Base-by-base conservation (phyloP, 2,797 vertebrate species). In the Phataginus tricuspis region DNA sequence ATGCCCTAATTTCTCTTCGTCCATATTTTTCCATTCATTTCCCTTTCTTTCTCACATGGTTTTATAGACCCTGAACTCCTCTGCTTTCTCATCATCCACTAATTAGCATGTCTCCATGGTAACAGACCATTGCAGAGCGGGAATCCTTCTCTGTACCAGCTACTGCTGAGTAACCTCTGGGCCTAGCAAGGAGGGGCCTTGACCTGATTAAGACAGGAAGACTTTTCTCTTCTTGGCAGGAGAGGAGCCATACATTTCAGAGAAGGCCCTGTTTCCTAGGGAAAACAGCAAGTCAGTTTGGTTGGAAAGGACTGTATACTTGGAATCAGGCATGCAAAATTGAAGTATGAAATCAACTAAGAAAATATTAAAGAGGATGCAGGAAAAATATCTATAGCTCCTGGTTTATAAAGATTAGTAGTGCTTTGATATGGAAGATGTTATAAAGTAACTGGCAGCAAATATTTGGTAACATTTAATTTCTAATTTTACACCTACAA, bases 81-180 rank as follows among this genome's bases (percentile, higher is more conserved):
- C 90, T 95, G 96, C 94, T 96, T 96, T 97, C 95, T 98, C 93
- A 97, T 97, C 97, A 97, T 68, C 86, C 80, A 93, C 97, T 97
- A 98, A 98, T 98, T 98, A 97, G 96, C 98, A 97, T 97, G 95
- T 98, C 94, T 97, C 98, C 98, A 97, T 98, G 95, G 98, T 96
- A 98, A 97, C 97, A 97, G 97, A 96, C 97, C 93, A 93, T 95
- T 97, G 86, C 96, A 90, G 94, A 90, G 57, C 49, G 1, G 57
- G 91, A 96, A 92, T 96, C 93, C 90, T 94, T 97, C 93, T 97
- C 94, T 87, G 89, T 59, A 96, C 82, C 31, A 59, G 93, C 95
- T 86, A 97, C 96, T 97, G 96, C 97, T 97, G 96, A 96, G 97
- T 95, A 97, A 97, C 94, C 97, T 97, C 94, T 97, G 90, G 94